These are phyloP conservation scores for Atopsyche davidsoni DNA, from an alignment of 1,140 invertebrate genomes.

Conservation along the genomic window DNA sequence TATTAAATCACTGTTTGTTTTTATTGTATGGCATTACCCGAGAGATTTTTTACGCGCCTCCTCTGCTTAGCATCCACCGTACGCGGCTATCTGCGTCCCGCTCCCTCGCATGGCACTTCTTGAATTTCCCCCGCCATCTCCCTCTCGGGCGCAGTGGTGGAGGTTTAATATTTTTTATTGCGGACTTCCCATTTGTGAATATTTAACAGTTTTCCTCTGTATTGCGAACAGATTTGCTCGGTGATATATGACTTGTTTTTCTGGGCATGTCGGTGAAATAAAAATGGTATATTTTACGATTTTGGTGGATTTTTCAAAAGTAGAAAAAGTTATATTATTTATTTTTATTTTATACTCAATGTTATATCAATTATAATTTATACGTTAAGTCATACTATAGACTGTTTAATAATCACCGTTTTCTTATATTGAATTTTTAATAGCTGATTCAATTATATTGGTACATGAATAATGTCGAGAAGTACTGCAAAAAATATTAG, in stretches of 20 bases:
- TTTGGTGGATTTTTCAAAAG: no score
- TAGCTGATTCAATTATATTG: no score
- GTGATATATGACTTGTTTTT: constrained; percentile 3
- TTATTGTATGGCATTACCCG: neutral
- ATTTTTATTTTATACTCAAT: no score
- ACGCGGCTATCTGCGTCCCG: neutral
- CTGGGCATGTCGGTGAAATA: constrained; percentile 1
- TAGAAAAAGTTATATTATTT: no score
- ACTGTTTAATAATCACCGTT: no score
- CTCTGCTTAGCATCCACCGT: constrained; percentile 1
- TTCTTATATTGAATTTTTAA: no score
- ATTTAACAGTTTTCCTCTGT: constrained; percentile 8
- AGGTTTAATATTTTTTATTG: constrained; percentile 4
- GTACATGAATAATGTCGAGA: no score
- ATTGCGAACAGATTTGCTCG: constrained; percentile 2
- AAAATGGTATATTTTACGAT: no score
- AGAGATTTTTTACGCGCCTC: neutral
- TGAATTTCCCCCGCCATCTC: no score
- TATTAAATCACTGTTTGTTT: constrained; percentile 6
- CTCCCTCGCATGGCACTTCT: neutral
- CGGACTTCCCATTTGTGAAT: constrained; percentile 10
- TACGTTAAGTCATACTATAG: no score
- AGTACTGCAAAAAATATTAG: no score
- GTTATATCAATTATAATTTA: no score
- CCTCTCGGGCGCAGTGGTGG: neutral